Conservation (phyloP, 2,797 vertebrate genomes). For the Philypnodon macrostomus region DNA sequence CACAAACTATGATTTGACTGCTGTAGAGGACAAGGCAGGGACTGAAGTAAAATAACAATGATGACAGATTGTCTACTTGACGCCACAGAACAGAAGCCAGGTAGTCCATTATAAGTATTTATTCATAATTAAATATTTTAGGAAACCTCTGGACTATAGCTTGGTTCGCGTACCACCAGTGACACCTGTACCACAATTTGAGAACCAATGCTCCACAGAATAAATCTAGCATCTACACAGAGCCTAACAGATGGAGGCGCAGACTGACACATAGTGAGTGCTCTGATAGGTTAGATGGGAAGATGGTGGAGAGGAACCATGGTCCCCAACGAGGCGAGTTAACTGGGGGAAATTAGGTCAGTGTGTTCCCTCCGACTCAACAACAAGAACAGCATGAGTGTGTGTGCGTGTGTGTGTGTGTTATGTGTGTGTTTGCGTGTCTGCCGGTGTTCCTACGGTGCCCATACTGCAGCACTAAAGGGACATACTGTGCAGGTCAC, state of each 20-base stretch:
- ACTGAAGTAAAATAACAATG: too few species aligned
- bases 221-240: slow-evolving; percentile 15
- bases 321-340: slow-evolving; percentile 73
- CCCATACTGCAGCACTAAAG: slow-evolving; percentile 19
- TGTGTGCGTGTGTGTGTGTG: slow-evolving; percentile 20
- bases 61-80: too few species aligned
- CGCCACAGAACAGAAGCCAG: too few species aligned
- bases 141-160: too few species aligned
- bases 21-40: too few species aligned
- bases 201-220: too few species aligned
- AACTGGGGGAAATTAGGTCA: slow-evolving; percentile 78
- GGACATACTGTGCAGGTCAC: slow-evolving; percentile 32
- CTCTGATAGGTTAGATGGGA: slow-evolving; percentile 63
- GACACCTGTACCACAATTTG: too few species aligned
- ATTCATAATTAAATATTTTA: too few species aligned
- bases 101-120: too few species aligned
- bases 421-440: not conserved
- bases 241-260: slow-evolving; percentile 60
- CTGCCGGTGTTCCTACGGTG: slow-evolving; percentile 42
- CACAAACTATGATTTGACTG: too few species aligned
- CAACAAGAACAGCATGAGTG: slow-evolving; percentile 58
- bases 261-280: slow-evolving; percentile 52
- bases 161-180: too few species aligned
- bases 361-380: slow-evolving; percentile 72
- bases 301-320: slow-evolving; percentile 68